These are phyloP conservation scores for Xestoiulus laeticollis DNA, from an alignment of 2,888 invertebrate species.

Conservation along the genomic window DNA sequence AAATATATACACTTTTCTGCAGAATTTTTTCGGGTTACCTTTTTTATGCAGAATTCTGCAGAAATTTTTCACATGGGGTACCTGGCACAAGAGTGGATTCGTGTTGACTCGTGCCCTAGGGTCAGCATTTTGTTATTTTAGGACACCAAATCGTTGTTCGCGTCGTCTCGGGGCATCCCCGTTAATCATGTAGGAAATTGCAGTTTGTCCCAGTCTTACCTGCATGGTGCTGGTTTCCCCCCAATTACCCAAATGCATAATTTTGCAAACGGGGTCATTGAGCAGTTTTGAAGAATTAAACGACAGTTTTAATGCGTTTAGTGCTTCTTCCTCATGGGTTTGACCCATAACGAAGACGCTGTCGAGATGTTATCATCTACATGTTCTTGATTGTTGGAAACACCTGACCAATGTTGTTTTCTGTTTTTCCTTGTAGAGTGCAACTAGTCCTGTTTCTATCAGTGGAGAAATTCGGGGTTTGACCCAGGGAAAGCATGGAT, in stretches of 20 bases:
- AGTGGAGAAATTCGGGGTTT: conserved; percentile 84
- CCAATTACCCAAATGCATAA: background rate
- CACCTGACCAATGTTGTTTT: background rate
- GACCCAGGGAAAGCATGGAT: conserved; percentile 81
- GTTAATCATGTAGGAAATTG: no score
- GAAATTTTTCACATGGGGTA: no score
- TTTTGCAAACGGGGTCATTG: background rate
- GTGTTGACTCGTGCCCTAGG: background rate
- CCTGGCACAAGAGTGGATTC: background rate
- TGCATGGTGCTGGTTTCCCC: background rate
- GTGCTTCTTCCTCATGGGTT: background rate
- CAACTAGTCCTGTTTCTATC: conserved; percentile 67
- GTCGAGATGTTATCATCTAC: background rate
- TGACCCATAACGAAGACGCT: background rate
- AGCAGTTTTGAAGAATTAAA: background rate
- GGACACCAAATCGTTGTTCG: background rate
- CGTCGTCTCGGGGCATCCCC: background rate
- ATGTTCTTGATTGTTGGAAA: background rate
- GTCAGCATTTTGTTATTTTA: background rate
- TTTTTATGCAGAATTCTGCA: no score
- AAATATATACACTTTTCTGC: no score
- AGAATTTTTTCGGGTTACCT: no score
- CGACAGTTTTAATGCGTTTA: background rate
- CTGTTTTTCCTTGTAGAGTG: conserved; percentile 65
- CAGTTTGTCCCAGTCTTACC: no score